Base-by-base conservation (phyloP, 2,888 invertebrate species). In the Epistrophe grossulariae region DNA sequence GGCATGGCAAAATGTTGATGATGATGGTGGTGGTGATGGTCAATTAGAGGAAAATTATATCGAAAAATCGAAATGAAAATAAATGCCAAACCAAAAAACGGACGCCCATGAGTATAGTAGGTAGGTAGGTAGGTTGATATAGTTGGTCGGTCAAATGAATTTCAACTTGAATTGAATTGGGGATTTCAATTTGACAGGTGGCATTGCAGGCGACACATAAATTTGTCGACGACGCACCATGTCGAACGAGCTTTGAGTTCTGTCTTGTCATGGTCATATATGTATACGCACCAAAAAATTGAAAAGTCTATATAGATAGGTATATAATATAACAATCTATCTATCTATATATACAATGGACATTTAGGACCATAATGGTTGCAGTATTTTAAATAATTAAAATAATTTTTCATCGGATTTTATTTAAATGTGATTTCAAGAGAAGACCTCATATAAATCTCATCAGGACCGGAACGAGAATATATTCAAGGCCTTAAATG, bases 161-260 rank as follows among this genome's bases (percentile, higher is more conserved):
- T 88, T 87, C 85, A 89, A 90, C 89, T 90, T 88, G 90, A 89
- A 89, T 89, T 88, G 90, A 89, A 90, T 89, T 89, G 89, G 90
- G 90, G 90, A 89, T 90, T 90, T 89, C 89, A 74, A 89, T 89
- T 89, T 90, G 90, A 90, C 90, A 90, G 88, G 88, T 89, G 88
- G 89, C 88, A 89, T 76, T 85, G 85, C 76, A 88, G 81, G 81
- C 88, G 85, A 88, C 85, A 77, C 80, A 85, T 83, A 87, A 87
- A 83, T 87, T 87, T 62, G 87, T 76, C 45, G 45, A 8, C 64
- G 45, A 13, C 15, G 43, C 64, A 28, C 59, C 66, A 9, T 55
- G 15, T 55, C 83, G 35, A 83, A 50, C 50, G 40, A 60, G 55
- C 55, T 43, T 17, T 66, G 48, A 48, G 66, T 68, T 64, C n/a